These are phyloP conservation scores for Serilophus lunatus DNA, from an alignment of 2,113 vertebrate genomes.

Conservation along the genomic window DNA sequence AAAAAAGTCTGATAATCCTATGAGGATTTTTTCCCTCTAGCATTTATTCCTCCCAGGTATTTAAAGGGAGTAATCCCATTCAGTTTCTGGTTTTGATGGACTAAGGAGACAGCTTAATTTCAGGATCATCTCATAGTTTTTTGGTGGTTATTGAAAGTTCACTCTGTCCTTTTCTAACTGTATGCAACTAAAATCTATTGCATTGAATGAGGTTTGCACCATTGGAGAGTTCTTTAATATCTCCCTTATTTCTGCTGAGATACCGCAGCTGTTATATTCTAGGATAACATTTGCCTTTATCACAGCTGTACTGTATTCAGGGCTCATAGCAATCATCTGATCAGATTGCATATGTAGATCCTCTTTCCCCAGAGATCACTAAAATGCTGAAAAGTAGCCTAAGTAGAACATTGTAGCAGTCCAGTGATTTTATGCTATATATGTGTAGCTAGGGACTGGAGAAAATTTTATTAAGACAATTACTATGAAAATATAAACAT, in stretches of 20 bases:
- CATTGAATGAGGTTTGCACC: neutral
- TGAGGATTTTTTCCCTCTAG: neutral
- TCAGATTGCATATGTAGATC: neutral
- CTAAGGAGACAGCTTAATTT: neutral
- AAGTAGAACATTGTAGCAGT: neutral
- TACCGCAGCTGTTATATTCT: neutral
- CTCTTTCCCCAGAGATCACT: conserved; percentile 3
- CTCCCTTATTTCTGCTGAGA: neutral
- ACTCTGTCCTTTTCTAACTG: neutral
- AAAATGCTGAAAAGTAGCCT: neutral
- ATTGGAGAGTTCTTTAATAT: neutral
- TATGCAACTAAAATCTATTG: neutral
- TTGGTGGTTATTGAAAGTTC: neutral
- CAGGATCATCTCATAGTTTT: neutral
- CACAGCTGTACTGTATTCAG: neutral
- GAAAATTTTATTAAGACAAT: neutral
- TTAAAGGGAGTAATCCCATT: neutral
- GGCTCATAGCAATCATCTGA: neutral
- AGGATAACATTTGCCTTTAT: neutral
- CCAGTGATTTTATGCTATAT: neutral
- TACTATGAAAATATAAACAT: neutral
- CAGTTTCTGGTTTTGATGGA: neutral
- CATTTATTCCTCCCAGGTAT: neutral
- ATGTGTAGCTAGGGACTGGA: neutral
- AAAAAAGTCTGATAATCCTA: neutral